A percentile compares a stretch with the other conserved stretches of the same genome.
Evolutionary conservation across 2,113 vertebrate genomes (phyloP).

Genomic region (Zosterops lateralis): DNA sequence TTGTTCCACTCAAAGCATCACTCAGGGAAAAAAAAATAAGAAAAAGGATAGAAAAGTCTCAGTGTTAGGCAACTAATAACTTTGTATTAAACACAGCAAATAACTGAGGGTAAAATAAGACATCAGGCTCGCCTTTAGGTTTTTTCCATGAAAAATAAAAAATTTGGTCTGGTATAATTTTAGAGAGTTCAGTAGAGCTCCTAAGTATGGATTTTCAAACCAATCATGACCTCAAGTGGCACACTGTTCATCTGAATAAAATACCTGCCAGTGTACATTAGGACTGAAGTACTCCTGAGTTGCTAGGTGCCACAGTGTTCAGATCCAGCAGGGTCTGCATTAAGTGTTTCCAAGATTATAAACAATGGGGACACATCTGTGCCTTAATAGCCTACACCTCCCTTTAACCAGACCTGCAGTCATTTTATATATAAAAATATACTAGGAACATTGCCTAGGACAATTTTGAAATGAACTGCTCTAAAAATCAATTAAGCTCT

Average conservation of each 20-base stretch:
- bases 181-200: background rate
- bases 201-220: background rate
- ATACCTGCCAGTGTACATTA: background rate
- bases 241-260: background rate
- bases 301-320: slow-evolving; percentile 18
- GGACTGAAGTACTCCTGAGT: background rate
- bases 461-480: background rate
- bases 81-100: background rate
- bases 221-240: background rate
- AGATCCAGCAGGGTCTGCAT: background rate
- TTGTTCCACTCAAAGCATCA: background rate
- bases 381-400: background rate
- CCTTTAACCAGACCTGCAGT: background rate
- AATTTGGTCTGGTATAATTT: background rate
- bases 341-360: background rate
- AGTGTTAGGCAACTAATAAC: background rate
- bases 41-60: background rate
- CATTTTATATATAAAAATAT: background rate
- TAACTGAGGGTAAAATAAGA: background rate
- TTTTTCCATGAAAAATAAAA: background rate
- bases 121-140: background rate
- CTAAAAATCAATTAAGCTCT: background rate
- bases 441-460: background rate
- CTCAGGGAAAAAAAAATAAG: background rate
- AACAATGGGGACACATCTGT: background rate